Conservation (phyloP, 1,140 invertebrate species). For the Chironomus tepperi region DNA sequence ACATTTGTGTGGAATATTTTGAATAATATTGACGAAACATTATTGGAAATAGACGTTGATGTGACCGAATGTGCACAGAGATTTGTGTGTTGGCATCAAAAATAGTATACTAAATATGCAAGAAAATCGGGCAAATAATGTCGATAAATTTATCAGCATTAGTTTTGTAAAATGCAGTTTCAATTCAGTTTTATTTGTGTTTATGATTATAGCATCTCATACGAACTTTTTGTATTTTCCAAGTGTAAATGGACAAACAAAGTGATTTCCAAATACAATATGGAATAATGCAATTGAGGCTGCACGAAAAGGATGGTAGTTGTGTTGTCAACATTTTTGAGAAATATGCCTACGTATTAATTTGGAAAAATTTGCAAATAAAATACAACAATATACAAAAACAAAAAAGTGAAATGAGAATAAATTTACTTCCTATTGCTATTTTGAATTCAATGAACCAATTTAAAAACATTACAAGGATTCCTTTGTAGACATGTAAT, state of each 20-base stretch:
- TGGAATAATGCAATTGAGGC: not conserved
- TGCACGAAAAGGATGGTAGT: not conserved
- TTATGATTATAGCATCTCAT: not conserved
- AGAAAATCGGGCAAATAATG: not conserved
- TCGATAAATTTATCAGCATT: not conserved
- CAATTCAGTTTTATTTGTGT: not conserved
- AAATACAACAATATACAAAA: constrained; percentile 19
- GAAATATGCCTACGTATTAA: not conserved
- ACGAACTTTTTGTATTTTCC: not conserved
- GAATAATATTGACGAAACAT: constrained; percentile 7
- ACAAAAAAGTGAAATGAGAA: not conserved
- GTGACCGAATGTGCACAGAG: not conserved
- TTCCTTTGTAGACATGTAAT: no score
- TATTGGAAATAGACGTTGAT: constrained; percentile 16
- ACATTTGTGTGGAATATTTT: not conserved
- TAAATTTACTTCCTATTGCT: not conserved
- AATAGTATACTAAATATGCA: constrained; percentile 5
- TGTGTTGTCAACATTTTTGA: not conserved
- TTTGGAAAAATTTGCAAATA: not conserved
- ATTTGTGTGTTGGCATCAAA: constrained; percentile 9
- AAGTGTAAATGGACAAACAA: not conserved
- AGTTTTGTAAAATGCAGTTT: not conserved
- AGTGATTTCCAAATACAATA: not conserved
- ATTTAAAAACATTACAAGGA: no score
- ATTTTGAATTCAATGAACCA: no score